Evolutionary conservation across 2,797 vertebrate genomes (phyloP).

Genomic region (Chelonia mydas): DNA sequence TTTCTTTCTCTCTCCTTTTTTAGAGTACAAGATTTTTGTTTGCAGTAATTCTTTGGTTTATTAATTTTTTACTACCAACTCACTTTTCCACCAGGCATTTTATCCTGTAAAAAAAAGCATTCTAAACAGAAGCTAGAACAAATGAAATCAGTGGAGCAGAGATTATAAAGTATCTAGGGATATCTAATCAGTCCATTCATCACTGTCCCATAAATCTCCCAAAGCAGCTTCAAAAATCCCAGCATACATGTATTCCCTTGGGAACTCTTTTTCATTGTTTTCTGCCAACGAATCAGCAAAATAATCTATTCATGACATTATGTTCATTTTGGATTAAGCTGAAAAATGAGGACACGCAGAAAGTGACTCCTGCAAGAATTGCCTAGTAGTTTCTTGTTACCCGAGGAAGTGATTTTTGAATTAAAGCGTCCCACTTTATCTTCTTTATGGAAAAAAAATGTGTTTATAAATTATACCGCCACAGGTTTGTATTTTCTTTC

Average conservation of each 20-base stretch:
- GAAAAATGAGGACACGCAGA: neutral
- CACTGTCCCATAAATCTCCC: neutral
- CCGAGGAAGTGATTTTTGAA: neutral
- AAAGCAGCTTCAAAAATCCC: neutral
- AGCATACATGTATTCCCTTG: neutral
- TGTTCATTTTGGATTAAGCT: neutral
- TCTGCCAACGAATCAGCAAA: neutral
- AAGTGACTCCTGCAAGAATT: neutral
- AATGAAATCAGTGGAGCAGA: neutral
- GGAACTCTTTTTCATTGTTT: neutral
- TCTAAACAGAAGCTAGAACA: slow-evolving; percentile 7
- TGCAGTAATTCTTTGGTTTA: neutral
- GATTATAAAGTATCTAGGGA: neutral
- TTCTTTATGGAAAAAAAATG: neutral
- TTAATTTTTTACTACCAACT: neutral
- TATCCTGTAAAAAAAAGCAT: neutral
- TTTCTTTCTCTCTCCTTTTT: neutral
- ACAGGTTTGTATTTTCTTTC: neutral
- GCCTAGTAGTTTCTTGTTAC: neutral
- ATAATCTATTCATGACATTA: neutral
- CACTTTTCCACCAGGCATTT: neutral
- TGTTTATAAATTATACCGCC: neutral
- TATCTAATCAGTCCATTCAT: slow-evolving; percentile 10
- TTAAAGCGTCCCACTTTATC: neutral
- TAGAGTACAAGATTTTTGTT: neutral